Conservation (phyloP, 1,140 invertebrate species). For the Dryas iulia region DNA sequence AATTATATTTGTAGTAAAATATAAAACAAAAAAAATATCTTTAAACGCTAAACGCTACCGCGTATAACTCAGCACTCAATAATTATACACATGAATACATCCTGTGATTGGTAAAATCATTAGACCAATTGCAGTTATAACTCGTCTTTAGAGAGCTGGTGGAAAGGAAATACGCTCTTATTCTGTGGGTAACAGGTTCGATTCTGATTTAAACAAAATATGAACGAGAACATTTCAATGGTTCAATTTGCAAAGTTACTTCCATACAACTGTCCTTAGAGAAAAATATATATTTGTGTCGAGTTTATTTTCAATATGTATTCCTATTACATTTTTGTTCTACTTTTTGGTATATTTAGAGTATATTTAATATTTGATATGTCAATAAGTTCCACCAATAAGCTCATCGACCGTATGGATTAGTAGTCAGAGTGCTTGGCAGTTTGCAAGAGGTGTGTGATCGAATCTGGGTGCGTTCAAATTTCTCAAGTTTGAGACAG, state of each 20-base stretch:
- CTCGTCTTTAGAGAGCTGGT: conserved; percentile 7
- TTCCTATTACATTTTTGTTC: too few species aligned
- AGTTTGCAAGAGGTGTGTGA: too few species aligned
- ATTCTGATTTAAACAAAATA: not conserved
- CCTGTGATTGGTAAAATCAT: conserved; percentile 34
- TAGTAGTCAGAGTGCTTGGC: too few species aligned
- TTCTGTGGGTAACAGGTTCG: not conserved
- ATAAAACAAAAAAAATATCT: not conserved
- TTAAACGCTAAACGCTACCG: conserved; percentile 17
- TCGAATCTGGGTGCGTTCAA: too few species aligned
- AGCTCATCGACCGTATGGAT: too few species aligned
- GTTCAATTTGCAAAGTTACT: not conserved
- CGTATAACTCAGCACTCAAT: conserved; percentile 8
- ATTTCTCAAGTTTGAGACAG: too few species aligned
- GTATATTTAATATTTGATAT: too few species aligned
- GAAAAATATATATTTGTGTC: not conserved
- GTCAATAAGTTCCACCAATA: too few species aligned
- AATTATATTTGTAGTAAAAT: too few species aligned
- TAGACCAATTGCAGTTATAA: conserved; percentile 32
- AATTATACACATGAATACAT: conserved; percentile 31
- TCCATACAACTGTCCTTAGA: not conserved
- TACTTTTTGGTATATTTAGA: too few species aligned
- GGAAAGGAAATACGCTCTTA: conserved; percentile 14
- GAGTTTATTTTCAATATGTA: not conserved
- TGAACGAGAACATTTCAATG: not conserved